Base-by-base conservation (phyloP, 2,113 vertebrate genomes). In the Cyphomyrus plagiostoma region DNA sequence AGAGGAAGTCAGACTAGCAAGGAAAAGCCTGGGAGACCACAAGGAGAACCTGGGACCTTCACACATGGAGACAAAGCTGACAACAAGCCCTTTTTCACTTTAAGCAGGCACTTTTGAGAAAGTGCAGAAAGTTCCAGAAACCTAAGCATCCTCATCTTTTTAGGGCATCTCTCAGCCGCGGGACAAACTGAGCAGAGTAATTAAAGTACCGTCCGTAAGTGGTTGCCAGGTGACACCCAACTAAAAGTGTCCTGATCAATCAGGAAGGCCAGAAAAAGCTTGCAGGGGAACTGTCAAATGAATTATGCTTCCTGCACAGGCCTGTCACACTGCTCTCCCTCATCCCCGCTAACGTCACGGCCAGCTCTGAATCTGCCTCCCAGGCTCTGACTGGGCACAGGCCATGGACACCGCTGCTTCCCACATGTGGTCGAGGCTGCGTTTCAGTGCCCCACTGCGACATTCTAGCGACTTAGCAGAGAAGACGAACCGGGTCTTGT, bases 181-280 rank as follows among this genome's bases (percentile, higher is more conserved):
- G 70, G 13, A 90, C 2, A 7, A 87, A 52, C 45, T 84, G 23
- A 53, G n/a, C 11, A 45, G 35, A 83, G n/a, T 66, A 89, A 90
- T 91, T 93, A 91, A 90, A 91, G 82, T 86, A 74, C 89, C 86
- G 90, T 91, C 84, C 91, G 85, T 91, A 89, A 88, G 90, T 90
- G 83, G 87, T 66, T 91, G 45, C 86, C 88, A 90, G 86, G 91
- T 82, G 42, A 90, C 89, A 88, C 90, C 88, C 89, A 70, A 83
- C 83, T 88, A 90, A 91, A 92, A 87, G 80, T 91, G 89, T 92
- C 90, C 85, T 74, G 89, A 89, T 90, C 90, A 91, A 93, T 93
- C 89, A 93, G 89, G n/a, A 88, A 66, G 52, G 82, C 5, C 42
- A 23, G 9, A 86, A 89, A 66, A 92, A 91, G 85, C 53, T 90